Conservation (phyloP, 2,797 vertebrate species). For the Sebastes vulpes region DNA sequence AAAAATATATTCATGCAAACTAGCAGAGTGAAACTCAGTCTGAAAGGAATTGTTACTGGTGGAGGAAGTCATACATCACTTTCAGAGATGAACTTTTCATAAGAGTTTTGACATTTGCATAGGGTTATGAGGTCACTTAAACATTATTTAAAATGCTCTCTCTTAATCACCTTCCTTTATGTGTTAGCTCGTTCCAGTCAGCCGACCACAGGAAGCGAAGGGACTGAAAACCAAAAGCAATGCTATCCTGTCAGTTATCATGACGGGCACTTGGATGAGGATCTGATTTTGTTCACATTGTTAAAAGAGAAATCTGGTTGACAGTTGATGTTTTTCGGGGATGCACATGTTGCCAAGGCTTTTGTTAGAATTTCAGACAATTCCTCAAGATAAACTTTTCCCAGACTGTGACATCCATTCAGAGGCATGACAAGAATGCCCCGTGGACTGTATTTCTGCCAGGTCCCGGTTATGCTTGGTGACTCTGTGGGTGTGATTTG, state of each 20-base stretch:
- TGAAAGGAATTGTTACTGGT: not conserved
- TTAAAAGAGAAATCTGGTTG: not conserved
- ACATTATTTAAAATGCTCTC: conserved; percentile 13
- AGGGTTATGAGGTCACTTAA: conserved; percentile 4
- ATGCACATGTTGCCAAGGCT: not conserved
- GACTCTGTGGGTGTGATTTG: conserved; percentile 17
- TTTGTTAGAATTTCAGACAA: conserved; percentile 26
- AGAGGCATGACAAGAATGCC: conserved; percentile 26
- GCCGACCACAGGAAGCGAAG: not conserved
- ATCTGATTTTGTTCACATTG: not conserved
- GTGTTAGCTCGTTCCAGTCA: not conserved
- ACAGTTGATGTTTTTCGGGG: conserved; percentile 5
- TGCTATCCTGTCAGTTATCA: not conserved
- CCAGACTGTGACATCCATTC: conserved; percentile 9
- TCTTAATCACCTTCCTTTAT: not conserved
- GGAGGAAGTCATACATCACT: conserved; percentile 16
- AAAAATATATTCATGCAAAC: conserved; percentile 17
- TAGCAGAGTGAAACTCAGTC: conserved; percentile 1
- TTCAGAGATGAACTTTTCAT: conserved; percentile 27
- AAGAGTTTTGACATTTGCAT: conserved; percentile 35
- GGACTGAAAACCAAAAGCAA: not conserved
- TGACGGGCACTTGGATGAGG: not conserved
- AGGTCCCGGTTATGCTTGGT: conserved; percentile 11
- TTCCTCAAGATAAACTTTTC: conserved; percentile 12
- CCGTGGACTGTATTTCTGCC: conserved; percentile 25